A percentile compares a stretch with the other conserved stretches of the same genome.
These are phyloP conservation scores for Latheticus oryzae DNA, from an alignment of 2,888 invertebrate genomes.

Conservation along the genomic window DNA sequence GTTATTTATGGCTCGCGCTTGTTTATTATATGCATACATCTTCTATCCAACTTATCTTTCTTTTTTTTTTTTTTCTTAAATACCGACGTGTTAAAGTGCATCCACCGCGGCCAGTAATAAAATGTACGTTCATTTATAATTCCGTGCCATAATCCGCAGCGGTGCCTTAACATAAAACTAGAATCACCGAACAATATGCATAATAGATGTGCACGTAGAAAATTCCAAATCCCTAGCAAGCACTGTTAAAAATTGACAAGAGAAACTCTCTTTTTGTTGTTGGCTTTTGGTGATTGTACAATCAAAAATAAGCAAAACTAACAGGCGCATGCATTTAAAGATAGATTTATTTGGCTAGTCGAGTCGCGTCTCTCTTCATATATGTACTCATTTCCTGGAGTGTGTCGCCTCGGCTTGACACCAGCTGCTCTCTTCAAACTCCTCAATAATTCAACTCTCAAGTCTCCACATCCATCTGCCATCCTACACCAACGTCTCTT, in stretches of 20 bases:
- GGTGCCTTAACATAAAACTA: constrained; percentile 39
- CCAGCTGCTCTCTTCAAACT: constrained; percentile 40
- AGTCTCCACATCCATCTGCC: constrained; percentile 40
- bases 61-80: constrained; percentile 7
- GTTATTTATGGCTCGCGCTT: constrained; percentile 23
- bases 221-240: constrained; percentile 38
- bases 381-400: constrained; percentile 55
- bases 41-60: not conserved
- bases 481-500: constrained; percentile 25
- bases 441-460: constrained; percentile 41
- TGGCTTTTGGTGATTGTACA: constrained; percentile 25
- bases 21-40: too few species aligned
- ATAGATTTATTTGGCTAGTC: constrained; percentile 52
- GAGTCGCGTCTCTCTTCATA: constrained; percentile 54
- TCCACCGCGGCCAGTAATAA: constrained; percentile 20
- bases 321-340: constrained; percentile 40
- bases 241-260: constrained; percentile 35
- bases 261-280: constrained; percentile 24
- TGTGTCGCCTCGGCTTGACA: constrained; percentile 46
- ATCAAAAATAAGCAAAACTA: constrained; percentile 36
- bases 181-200: constrained; percentile 34
- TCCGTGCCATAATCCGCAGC: constrained; percentile 34
- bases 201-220: constrained; percentile 37
- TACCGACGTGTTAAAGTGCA: constrained; percentile 25
- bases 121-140: constrained; percentile 37